A percentile compares a stretch with the other conserved stretches of the same genome.
Conservation (phyloP, 1,140 invertebrate species). For the Diachasmimorpha longicaudata region DNA sequence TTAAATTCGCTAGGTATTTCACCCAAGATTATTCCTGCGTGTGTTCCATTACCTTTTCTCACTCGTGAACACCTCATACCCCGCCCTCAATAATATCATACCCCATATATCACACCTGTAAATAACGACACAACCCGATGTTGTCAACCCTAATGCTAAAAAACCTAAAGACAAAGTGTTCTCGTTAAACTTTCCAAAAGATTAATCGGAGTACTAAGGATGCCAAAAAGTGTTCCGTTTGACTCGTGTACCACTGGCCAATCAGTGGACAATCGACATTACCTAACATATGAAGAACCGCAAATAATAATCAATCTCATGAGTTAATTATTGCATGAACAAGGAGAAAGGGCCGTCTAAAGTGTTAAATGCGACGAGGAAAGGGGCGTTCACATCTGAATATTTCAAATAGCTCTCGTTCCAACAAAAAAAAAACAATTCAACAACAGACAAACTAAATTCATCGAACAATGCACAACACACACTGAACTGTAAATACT, state of each 20-base stretch:
- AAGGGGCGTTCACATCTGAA: not conserved
- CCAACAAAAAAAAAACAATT: not conserved
- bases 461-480: not conserved
- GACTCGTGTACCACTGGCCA: slow-evolving; percentile 34
- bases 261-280: slow-evolving; percentile 30
- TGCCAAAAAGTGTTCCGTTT: slow-evolving; percentile 48
- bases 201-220: slow-evolving; percentile 36
- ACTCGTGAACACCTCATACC: no score
- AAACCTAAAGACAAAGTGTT: slow-evolving; percentile 14
- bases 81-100: not conserved
- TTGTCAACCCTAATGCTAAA: not conserved
- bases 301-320: slow-evolving; percentile 13
- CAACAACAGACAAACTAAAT: not conserved
- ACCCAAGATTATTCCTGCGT: no score
- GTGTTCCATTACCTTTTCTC: no score
- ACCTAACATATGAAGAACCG: not conserved
- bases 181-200: slow-evolving; percentile 23
- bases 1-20: no score
- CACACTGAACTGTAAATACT: not conserved
- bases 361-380: slow-evolving; percentile 28
- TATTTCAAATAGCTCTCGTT: not conserved
- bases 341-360: not conserved
- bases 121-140: slow-evolving; percentile 1
- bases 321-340: slow-evolving; percentile 5
- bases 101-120: not conserved